Base-by-base conservation (phyloP, 2,113 vertebrate species). In the Syrmaticus mikado region DNA sequence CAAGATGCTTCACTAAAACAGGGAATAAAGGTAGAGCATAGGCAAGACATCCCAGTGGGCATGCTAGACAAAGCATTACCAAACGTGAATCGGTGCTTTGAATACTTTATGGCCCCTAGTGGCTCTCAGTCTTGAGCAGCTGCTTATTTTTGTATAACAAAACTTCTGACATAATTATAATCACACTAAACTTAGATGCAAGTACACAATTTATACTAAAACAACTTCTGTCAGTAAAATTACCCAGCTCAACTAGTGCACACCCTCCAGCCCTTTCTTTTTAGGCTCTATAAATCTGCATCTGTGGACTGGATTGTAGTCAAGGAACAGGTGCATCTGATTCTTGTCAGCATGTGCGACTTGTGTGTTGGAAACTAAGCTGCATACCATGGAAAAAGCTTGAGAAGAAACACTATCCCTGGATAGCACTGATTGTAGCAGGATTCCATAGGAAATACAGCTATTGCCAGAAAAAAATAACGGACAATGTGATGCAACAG, bases 131-230 rank as follows among this genome's bases (percentile, higher is more conserved):
- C 60, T 93, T 76, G 9, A 89, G 77, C 88, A 94, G 83, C 73
- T 94, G 79, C 79, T 95, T 93, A 77, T 89, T 95, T 92, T 53
- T 82, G 75, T 77, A n/a, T 62, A 78, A 88, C 66, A 87, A 87
- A 95, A 91, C 50, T 86, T 94, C 81, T 71, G 86, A 80, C 78
- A 62, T 77, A 90, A 96, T 92, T 92, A 94, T 36, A 82, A 86
- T 77, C 70, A 52, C 55, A 90, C 89, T 68, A 89, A 93, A 93
- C 84, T 91, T 90, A 91, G 82, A 94, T 48, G 40, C 1, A 4
- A 95, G 68, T 34, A 32, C 83, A 89, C 57, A 95, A 46, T 60
- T 79, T 67, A 38, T 7, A 36, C 79, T 92, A 94, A 94, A 94
- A 86, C 87, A 89, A 24, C 8, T 68, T 65, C 62, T 65, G 73